These are phyloP conservation scores for Pantherophis guttatus DNA, from an alignment of 2,113 vertebrate genomes.

Conservation along the genomic window DNA sequence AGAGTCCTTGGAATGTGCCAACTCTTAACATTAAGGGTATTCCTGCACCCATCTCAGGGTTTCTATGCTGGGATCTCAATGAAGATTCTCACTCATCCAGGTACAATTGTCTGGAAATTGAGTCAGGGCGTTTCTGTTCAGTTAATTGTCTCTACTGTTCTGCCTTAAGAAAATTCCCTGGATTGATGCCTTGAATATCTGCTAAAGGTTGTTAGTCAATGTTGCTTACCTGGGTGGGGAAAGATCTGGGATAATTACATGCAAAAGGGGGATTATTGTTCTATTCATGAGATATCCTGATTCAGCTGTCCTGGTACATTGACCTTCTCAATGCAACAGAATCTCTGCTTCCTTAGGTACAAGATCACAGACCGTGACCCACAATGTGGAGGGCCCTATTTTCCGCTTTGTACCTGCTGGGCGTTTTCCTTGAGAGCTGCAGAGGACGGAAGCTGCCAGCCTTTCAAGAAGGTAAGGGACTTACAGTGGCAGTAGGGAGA, in stretches of 20 bases:
- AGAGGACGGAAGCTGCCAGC: conserved; percentile 8
- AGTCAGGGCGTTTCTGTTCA: background rate
- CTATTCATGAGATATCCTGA: background rate
- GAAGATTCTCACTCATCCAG: background rate
- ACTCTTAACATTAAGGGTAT: background rate
- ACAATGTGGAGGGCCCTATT: conserved; percentile 64
- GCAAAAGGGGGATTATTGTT: background rate
- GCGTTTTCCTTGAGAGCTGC: conserved; percentile 53
- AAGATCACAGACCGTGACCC: background rate
- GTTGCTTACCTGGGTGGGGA: background rate
- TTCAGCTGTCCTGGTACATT: background rate
- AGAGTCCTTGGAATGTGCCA: background rate
- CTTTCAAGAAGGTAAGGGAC: conserved; percentile 32
- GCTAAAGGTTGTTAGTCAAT: background rate
- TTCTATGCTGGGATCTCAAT: background rate
- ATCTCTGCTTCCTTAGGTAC: background rate
- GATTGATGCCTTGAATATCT: background rate
- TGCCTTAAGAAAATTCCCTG: background rate
- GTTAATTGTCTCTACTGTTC: background rate
- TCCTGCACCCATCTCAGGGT: background rate
- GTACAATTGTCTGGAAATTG: background rate
- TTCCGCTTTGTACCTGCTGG: conserved; percentile 39
- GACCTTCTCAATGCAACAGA: background rate
- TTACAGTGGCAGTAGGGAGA: background rate
- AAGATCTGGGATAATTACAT: background rate